phyloP scores from a whole-genome alignment of 2,797 vertebrate species.

The Lepilemur septentrionalis region DNA sequence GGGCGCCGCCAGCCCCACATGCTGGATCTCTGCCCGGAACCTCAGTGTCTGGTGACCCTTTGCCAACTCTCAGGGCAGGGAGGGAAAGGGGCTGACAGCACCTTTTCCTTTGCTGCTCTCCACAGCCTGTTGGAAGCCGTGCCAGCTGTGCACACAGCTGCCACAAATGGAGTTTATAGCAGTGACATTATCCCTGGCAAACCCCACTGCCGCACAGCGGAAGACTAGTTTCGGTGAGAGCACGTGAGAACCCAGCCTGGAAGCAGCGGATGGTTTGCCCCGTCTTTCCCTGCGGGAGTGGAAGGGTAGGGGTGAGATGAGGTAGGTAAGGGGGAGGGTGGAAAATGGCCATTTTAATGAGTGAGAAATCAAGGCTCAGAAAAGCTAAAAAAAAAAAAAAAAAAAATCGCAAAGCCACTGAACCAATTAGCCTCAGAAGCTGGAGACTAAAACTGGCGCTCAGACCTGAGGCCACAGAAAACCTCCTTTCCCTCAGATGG shows the following conservation, averaged over 20 bases:
- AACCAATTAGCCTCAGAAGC: not conserved
- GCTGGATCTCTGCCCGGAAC: rapidly evolving
- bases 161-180: not conserved
- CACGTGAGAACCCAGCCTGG: not conserved
- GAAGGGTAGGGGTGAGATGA: too few relatives aligned
- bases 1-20: rapidly evolving
- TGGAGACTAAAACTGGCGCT: not conserved
- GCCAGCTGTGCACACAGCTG: not conserved
- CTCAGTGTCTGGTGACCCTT: too few relatives aligned
- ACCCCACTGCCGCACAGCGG: not conserved
- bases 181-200: not conserved
- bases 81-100: rapidly evolving
- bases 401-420: not conserved
- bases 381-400: not conserved
- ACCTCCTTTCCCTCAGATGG: rapidly evolving
- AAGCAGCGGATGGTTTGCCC: not conserved
- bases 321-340: not conserved
- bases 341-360: not conserved
- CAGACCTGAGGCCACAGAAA: rapidly evolving
- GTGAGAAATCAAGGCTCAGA: not conserved
- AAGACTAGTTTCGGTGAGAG: too few relatives aligned
- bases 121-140: too few relatives aligned
- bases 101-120: not conserved
- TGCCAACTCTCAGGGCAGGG: not conserved
- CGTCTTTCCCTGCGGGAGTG: too few relatives aligned